These are phyloP conservation scores for Ictidomys tridecemlineatus DNA, from an alignment of 2,113 vertebrate species.

Conservation along the genomic window DNA sequence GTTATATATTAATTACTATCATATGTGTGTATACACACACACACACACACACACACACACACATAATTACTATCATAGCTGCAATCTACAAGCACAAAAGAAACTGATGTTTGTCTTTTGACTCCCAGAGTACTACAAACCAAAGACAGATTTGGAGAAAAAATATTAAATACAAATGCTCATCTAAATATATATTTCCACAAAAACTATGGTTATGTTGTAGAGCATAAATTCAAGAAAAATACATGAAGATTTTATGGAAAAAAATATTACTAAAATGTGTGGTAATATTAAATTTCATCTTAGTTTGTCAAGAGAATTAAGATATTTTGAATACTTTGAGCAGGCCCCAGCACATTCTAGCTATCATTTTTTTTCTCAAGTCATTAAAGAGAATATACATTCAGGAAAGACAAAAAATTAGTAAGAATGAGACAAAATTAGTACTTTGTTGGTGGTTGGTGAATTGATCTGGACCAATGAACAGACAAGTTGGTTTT, in stretches of 20 bases:
- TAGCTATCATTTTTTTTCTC: neutral
- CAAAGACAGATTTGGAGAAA: neutral
- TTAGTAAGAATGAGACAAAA: neutral
- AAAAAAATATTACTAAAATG: neutral
- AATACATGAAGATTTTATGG: neutral
- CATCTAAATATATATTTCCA: neutral
- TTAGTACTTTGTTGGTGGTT: neutral
- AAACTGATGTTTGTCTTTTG: neutral
- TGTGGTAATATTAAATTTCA: neutral
- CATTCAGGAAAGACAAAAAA: neutral
- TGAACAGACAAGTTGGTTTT: neutral
- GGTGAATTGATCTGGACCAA: neutral
- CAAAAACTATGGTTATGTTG: constrained; percentile 8
- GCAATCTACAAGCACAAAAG: neutral
- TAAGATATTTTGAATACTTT: neutral
- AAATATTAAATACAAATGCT: neutral
- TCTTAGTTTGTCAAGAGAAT: neutral
- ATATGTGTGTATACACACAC: neutral
- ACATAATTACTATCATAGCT: neutral
- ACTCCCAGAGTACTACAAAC: neutral
- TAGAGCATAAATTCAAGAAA: neutral
- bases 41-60: too few species aligned
- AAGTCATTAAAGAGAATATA: neutral
- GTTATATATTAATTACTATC: neutral
- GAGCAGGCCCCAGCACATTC: neutral